A percentile compares a stretch with the other conserved stretches of the same genome.
phyloP scores from a whole-genome alignment of 2,113 vertebrate species.

The Calypte anna region DNA sequence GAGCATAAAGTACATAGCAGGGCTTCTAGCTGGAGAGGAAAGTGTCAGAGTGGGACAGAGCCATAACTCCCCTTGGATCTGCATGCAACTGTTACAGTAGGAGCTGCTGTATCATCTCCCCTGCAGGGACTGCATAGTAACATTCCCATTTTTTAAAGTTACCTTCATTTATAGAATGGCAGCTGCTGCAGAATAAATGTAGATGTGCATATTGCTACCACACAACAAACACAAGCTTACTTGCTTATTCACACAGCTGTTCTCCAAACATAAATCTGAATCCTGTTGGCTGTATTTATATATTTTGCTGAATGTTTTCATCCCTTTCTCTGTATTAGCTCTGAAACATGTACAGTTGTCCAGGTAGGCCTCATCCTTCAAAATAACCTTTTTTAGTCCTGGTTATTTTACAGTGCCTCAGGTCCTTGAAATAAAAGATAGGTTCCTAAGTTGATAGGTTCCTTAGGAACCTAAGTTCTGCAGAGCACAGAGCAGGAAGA shows the following conservation, averaged over 20 bases:
- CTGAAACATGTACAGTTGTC: neutral
- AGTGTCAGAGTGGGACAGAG: neutral
- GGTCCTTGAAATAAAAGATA: neutral
- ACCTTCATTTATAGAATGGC: neutral
- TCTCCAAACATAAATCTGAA: neutral
- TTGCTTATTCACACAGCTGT: neutral
- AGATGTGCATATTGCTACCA: neutral
- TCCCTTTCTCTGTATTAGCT: neutral
- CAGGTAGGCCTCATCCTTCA: neutral
- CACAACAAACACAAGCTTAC: neutral
- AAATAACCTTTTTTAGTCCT: neutral
- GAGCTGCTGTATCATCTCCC: neutral
- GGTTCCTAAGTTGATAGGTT: too few relatives aligned
- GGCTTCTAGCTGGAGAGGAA: neutral
- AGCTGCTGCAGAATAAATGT: neutral
- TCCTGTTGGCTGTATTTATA: accelerated
- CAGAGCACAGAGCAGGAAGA: neutral
- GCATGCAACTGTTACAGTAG: neutral
- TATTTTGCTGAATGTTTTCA: neutral
- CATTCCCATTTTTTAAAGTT: neutral
- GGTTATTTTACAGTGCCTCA: neutral
- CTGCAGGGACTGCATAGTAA: neutral
- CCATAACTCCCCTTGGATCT: neutral
- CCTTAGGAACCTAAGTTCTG: neutral
- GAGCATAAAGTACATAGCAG: neutral